Evolutionary conservation across 1,140 invertebrate species (phyloP).

Genomic region (Hormaphis cornu): DNA sequence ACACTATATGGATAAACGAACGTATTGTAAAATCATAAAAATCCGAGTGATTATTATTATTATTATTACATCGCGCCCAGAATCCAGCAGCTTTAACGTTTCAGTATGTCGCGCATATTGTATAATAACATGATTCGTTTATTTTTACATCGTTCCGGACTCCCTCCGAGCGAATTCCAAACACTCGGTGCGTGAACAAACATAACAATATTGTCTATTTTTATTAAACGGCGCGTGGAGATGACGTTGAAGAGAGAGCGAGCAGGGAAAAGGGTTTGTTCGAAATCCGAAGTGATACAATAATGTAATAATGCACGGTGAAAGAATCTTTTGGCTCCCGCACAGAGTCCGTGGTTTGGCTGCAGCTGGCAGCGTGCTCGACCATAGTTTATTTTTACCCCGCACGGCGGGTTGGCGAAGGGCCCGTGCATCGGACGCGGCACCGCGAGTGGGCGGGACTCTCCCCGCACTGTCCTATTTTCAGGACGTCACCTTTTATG

Average conservation of each 20-base stretch:
- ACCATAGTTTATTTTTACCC: conserved; percentile 29
- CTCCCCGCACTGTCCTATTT: conserved; percentile 20
- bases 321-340: conserved; percentile 16
- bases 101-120: too few relatives aligned
- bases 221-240: background rate
- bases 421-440: background rate
- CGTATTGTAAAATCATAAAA: too few relatives aligned
- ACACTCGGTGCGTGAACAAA: background rate
- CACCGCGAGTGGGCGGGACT: background rate
- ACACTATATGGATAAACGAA: too few relatives aligned
- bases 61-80: background rate
- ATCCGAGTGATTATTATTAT: too few relatives aligned
- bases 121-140: background rate
- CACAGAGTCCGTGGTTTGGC: background rate
- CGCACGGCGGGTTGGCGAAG: conserved; percentile 3
- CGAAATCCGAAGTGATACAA: background rate
- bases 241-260: too few relatives aligned
- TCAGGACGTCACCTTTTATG: conserved; percentile 9
- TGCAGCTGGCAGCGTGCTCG: background rate
- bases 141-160: conserved; percentile 7
- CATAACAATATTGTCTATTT: conserved; percentile 18
- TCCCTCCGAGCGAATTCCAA: conserved; percentile 10
- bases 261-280: conserved; percentile 1
- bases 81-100: too few relatives aligned
- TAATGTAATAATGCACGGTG: background rate